Evolutionary conservation across 2,113 vertebrate genomes (phyloP).

Genomic region (Macquaria australasica): DNA sequence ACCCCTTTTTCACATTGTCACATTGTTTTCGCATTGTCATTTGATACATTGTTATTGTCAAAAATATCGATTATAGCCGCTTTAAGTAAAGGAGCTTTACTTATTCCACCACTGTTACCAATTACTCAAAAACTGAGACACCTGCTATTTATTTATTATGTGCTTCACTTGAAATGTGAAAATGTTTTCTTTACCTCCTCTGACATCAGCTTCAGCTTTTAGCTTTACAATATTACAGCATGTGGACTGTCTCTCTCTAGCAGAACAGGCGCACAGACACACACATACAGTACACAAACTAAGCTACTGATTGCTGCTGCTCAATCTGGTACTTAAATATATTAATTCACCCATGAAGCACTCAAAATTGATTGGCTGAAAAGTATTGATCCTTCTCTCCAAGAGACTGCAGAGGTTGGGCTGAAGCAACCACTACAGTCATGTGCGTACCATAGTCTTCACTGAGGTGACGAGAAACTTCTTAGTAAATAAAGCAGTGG

Average conservation of each 20-base stretch:
- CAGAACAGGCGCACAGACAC: not conserved
- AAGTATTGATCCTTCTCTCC: slow-evolving; percentile 41
- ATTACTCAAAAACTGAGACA: not conserved
- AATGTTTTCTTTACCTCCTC: not conserved
- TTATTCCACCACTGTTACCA: not conserved
- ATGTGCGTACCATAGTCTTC: not conserved
- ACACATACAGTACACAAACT: not conserved
- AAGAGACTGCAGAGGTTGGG: not conserved
- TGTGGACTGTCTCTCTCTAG: not conserved
- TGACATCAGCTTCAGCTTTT: not conserved
- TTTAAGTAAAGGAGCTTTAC: not conserved
- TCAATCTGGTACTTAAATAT: slow-evolving; percentile 29
- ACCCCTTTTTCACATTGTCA: not conserved
- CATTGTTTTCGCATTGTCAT: not conserved
- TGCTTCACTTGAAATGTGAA: not conserved
- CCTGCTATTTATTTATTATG: not conserved
- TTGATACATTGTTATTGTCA: not conserved
- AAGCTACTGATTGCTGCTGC: not conserved
- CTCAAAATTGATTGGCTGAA: slow-evolving; percentile 40
- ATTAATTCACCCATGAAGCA: slow-evolving; percentile 47
- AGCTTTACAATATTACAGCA: not conserved
- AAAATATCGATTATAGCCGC: not conserved
- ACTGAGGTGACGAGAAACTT: not conserved
- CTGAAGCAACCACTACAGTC: slow-evolving; percentile 3
- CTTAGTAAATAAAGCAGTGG: not conserved